A percentile compares a stretch with the other conserved stretches of the same genome.
Conservation (phyloP, 2,113 vertebrate species). For the Lucifuga dentata region DNA sequence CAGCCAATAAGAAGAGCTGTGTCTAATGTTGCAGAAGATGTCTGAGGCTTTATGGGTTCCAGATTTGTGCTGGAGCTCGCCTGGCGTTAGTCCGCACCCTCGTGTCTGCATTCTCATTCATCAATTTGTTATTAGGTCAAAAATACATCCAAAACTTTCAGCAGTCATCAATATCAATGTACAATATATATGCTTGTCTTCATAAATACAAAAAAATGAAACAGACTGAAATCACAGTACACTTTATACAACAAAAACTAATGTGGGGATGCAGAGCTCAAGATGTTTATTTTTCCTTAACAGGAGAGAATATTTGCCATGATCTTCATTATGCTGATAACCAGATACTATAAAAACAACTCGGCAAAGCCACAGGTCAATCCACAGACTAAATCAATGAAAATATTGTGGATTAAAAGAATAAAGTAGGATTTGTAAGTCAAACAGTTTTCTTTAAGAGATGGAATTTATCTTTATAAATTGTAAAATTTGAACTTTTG, state of each 20-base stretch:
- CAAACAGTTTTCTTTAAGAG: constrained; percentile 19
- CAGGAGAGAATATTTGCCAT: constrained; percentile 6
- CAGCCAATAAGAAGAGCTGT: constrained; percentile 83
- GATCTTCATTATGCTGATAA: constrained; percentile 24
- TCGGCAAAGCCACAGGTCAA: constrained; percentile 6
- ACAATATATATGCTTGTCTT: background rate
- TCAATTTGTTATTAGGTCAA: constrained; percentile 32
- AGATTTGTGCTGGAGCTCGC: constrained; percentile 83
- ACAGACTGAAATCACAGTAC: constrained; percentile 20
- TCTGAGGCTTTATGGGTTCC: constrained; percentile 90
- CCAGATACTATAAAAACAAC: constrained; percentile 34
- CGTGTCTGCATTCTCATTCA: constrained; percentile 53
- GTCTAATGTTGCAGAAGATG: constrained; percentile 83
- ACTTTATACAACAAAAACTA: no score
- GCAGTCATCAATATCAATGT: constrained; percentile 19
- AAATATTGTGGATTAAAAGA: constrained; percentile 23
- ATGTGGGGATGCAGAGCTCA: background rate
- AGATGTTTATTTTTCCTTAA: constrained; percentile 1
- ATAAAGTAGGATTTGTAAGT: constrained; percentile 17
- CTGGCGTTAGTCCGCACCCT: constrained; percentile 55
- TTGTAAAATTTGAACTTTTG: constrained; percentile 8
- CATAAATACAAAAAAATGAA: background rate
- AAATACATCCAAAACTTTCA: constrained; percentile 14
- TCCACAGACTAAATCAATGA: background rate
- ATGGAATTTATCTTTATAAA: constrained; percentile 24